Evolutionary conservation across 2,113 vertebrate species (phyloP), one percentile per base, ranked within the genome.

Genomic region (Labrus mixtus): DNA sequence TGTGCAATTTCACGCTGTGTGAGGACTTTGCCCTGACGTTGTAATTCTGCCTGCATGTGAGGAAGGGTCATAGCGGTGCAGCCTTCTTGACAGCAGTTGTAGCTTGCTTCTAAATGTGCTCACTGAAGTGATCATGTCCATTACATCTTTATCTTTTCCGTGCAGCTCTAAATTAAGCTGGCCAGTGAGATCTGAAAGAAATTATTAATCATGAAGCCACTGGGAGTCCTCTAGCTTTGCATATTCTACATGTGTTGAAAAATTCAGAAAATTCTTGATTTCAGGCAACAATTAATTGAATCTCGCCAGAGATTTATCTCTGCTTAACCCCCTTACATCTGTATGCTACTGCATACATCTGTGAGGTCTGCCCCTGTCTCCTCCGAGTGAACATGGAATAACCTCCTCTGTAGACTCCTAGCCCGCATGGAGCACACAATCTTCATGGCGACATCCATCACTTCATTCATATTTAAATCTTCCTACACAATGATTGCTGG

Each of bases 141-240:
- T 19, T 39, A 60, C 58, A 41, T 60, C 58, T 41, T 39, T 60
- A 39, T 33, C 57, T 37, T 39, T 39, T 11, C 57, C 36, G 36
- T 59, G 36, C 33, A 59, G 36, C 57, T 59, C 57, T 59, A 59
- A 59, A 39, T 39, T 39, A 4, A 59, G n/a, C 17, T 59, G 6
- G 19, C 48, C 57, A 59, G 33, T 59, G 19, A 59, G 36, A 59
- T 39, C 57, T n/a, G 48, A 9, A 10, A 61, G 37, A n/a, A 61
- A 61, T 22, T 19, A 41, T 22, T 8, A 61, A 61, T 41, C 11
- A 3, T 15, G 8, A 43, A 41, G 36, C 58, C 19, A 39, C 36
- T 41, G n/a, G 12, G 12, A 6, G n/a, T 61, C 58, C 37, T 61
- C 58, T 22, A 60, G 58, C 36, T 22, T 41, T 41, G n/a, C 39